phyloP scores from a whole-genome alignment of 2,888 invertebrate species.

The Mythimna ferrago region DNA sequence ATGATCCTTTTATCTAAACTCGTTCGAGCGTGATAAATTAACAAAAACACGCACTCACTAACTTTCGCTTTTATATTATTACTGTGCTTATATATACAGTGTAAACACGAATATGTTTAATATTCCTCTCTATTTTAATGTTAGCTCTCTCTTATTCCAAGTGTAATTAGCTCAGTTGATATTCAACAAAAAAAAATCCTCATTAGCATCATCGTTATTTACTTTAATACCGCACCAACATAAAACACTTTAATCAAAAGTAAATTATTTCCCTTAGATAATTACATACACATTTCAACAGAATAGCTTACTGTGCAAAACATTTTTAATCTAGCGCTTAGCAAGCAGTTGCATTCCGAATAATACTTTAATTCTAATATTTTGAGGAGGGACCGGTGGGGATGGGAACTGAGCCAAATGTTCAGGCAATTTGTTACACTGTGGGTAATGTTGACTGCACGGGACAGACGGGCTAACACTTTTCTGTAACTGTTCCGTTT shows the following conservation, averaged over 20 bases:
- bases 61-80: too few relatives aligned
- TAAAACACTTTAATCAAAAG: background rate
- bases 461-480: conserved; percentile 1
- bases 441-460: conserved; percentile 3
- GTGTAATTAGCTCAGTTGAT: background rate
- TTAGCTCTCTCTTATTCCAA: too few relatives aligned
- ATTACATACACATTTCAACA: conserved; percentile 11
- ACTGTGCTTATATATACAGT: too few relatives aligned
- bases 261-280: background rate
- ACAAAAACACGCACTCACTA: too few relatives aligned
- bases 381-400: background rate
- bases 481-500: background rate
- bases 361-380: conserved; percentile 14
- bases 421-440: background rate
- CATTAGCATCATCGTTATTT: background rate
- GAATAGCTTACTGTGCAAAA: conserved; percentile 1
- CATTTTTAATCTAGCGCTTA: conserved; percentile 3
- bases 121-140: background rate
- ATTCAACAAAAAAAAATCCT: background rate
- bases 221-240: background rate
- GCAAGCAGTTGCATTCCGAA: conserved; percentile 4
- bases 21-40: too few relatives aligned
- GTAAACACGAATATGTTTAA: too few relatives aligned
- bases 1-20: too few relatives aligned
- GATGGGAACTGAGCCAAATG: conserved; percentile 12